These are phyloP conservation scores for Brachycybe producta DNA, from an alignment of 2,888 invertebrate species.

Conservation along the genomic window DNA sequence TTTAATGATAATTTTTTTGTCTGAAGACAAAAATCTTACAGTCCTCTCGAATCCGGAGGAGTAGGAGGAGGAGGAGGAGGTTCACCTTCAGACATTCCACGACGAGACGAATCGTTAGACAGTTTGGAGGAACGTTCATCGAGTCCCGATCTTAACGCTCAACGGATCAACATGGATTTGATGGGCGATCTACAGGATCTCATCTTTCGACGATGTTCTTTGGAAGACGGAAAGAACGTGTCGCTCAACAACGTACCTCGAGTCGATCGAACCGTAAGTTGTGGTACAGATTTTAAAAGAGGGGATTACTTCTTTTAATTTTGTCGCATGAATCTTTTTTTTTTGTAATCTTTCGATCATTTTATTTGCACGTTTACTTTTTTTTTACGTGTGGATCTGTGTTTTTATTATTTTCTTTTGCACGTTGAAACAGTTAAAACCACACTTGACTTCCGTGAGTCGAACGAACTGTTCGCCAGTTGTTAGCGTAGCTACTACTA, in stretches of 20 bases:
- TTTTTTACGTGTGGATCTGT: not conserved
- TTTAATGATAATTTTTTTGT: not conserved
- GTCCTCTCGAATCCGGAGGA: too few relatives aligned
- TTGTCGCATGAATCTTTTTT: not conserved
- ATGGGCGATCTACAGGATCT: slow-evolving; percentile 53
- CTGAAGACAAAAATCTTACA: too few relatives aligned
- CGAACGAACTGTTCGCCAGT: too few relatives aligned
- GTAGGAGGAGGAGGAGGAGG: too few relatives aligned
- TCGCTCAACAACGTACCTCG: not conserved
- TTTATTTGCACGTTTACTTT: not conserved
- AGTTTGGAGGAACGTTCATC: not conserved
- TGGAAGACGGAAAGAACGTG: not conserved
- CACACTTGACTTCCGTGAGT: too few relatives aligned
- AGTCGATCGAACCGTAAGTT: slow-evolving; percentile 11
- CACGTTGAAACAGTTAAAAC: too few relatives aligned
- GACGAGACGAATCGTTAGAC: too few relatives aligned
- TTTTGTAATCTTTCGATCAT: not conserved
- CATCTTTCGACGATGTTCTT: slow-evolving; percentile 37
- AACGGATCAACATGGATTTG: slow-evolving; percentile 44
- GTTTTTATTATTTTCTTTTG: not conserved
- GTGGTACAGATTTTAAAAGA: not conserved
- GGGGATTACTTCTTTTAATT: not conserved
- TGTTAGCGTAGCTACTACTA: too few relatives aligned
- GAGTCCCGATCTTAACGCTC: slow-evolving; percentile 33
- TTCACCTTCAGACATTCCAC: too few relatives aligned